These are phyloP conservation scores for Polia nebulosa DNA, from an alignment of 2,888 invertebrate genomes.

Conservation along the genomic window DNA sequence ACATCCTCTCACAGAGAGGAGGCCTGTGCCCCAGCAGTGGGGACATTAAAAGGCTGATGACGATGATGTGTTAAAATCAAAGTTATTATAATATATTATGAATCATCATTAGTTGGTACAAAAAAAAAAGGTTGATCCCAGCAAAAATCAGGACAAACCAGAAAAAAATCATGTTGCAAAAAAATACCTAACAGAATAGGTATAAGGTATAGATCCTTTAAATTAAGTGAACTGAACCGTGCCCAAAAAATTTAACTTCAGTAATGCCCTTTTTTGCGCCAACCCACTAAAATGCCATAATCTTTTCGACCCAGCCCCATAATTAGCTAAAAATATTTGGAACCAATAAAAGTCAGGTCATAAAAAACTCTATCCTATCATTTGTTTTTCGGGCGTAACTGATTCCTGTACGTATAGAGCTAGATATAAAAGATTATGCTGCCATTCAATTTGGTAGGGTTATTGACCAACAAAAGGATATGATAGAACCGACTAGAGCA, in stretches of 20 bases:
- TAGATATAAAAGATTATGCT: slow-evolving; percentile 34
- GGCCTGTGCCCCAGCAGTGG: too few relatives aligned
- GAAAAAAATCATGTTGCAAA: slow-evolving; percentile 22
- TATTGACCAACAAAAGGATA: slow-evolving; percentile 67
- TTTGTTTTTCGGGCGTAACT: slow-evolving; percentile 56
- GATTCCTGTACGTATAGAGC: slow-evolving; percentile 38
- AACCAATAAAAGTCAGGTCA: slow-evolving; percentile 56
- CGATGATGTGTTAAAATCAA: too few relatives aligned
- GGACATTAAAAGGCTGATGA: too few relatives aligned
- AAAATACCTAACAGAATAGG: slow-evolving; percentile 17
- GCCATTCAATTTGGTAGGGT: slow-evolving; percentile 64
- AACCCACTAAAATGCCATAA: slow-evolving; percentile 59
- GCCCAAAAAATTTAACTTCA: slow-evolving; percentile 57
- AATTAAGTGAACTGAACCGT: slow-evolving; percentile 53
- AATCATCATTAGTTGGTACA: slow-evolving; percentile 28
- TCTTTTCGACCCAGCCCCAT: slow-evolving; percentile 55
- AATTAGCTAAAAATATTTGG: slow-evolving; percentile 62
- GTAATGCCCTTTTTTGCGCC: slow-evolving; percentile 60
- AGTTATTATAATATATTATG: slow-evolving; percentile 13
- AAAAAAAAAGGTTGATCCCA: slow-evolving; percentile 25
- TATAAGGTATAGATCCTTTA: slow-evolving; percentile 37
- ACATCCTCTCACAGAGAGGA: too few relatives aligned
- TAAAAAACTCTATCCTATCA: slow-evolving; percentile 59
- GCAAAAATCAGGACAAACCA: slow-evolving; percentile 6
- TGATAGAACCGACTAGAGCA: slow-evolving; percentile 44